A percentile compares a stretch with the other conserved stretches of the same genome.
Evolutionary conservation across 2,888 invertebrate species (phyloP).

Genomic region (Dastarcus helophoroides): DNA sequence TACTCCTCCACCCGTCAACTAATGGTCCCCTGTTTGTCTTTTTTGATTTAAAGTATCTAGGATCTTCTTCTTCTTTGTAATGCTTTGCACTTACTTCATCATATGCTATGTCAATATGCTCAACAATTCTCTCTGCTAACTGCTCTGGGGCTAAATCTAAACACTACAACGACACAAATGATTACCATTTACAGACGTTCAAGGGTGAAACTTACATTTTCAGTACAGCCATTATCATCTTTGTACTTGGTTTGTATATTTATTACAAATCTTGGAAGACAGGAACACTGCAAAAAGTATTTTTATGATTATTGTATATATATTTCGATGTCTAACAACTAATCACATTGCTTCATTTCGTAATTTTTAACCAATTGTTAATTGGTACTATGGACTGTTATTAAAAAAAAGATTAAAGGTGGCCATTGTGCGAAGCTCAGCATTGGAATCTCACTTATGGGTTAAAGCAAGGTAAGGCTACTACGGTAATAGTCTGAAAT

Average conservation of each 20-base stretch:
- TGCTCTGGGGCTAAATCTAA: slow-evolving; percentile 61
- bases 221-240: slow-evolving; percentile 74
- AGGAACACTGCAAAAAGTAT: slow-evolving; percentile 69
- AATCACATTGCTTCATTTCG: no score
- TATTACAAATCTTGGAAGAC: slow-evolving; percentile 74
- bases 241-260: slow-evolving; percentile 83
- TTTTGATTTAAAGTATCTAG: slow-evolving; percentile 68
- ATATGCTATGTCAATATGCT: slow-evolving; percentile 76
- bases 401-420: no score
- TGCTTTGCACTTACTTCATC: slow-evolving; percentile 77
- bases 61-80: slow-evolving; percentile 84
- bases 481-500: no score
- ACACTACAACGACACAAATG: slow-evolving; percentile 46
- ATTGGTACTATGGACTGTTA: no score
- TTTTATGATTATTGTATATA: no score
- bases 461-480: no score
- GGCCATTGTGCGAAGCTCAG: no score
- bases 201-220: slow-evolving; percentile 59
- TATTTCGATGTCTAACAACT: no score
- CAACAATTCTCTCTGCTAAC: slow-evolving; percentile 59
- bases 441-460: no score
- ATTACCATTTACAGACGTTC: slow-evolving; percentile 2
- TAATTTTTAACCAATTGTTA: no score
- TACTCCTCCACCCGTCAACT: slow-evolving; percentile 69
- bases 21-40: slow-evolving; percentile 78